Conservation (phyloP, 2,888 invertebrate species). For the Eupithecia subfuscata region DNA sequence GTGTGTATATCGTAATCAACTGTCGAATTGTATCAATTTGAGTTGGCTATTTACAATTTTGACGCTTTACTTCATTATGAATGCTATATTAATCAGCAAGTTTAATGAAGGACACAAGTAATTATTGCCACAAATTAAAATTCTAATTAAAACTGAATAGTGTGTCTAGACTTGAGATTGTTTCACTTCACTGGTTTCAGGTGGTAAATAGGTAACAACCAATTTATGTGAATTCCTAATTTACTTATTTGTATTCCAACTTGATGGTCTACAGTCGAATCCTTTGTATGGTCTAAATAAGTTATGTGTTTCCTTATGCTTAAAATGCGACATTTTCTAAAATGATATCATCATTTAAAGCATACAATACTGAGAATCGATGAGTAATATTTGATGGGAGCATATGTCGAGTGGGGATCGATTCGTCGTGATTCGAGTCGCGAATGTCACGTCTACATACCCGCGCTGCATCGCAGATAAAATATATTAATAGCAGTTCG, state of each 20-base stretch:
- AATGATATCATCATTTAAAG: conserved; percentile 39
- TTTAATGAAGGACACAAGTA: conserved; percentile 28
- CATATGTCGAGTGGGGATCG: conserved; percentile 32
- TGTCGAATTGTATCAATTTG: conserved; percentile 79
- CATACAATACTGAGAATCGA: conserved; percentile 34
- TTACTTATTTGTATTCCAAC: conserved; percentile 13
- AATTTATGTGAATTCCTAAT: conserved; percentile 10
- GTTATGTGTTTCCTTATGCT: conserved; percentile 7
- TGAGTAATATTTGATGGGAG: conserved; percentile 34
- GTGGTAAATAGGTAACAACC: background rate
- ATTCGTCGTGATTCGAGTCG: conserved; percentile 35
- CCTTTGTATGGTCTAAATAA: conserved; percentile 8
- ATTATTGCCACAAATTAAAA: conserved; percentile 15
- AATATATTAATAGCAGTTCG: conserved; percentile 83
- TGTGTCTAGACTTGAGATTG: conserved; percentile 25
- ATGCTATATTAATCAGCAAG: conserved; percentile 33
- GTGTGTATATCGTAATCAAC: conserved; percentile 83
- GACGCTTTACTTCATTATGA: conserved; percentile 64
- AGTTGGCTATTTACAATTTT: conserved; percentile 80
- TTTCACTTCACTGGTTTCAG: conserved; percentile 29
- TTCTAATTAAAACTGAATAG: conserved; percentile 12
- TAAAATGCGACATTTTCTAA: conserved; percentile 30
- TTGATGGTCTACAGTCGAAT: background rate
- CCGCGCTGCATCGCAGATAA: conserved; percentile 69
- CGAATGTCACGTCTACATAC: conserved; percentile 56